Base-by-base conservation (phyloP, 1,140 invertebrate genomes). In the Bombyx mandarina region DNA sequence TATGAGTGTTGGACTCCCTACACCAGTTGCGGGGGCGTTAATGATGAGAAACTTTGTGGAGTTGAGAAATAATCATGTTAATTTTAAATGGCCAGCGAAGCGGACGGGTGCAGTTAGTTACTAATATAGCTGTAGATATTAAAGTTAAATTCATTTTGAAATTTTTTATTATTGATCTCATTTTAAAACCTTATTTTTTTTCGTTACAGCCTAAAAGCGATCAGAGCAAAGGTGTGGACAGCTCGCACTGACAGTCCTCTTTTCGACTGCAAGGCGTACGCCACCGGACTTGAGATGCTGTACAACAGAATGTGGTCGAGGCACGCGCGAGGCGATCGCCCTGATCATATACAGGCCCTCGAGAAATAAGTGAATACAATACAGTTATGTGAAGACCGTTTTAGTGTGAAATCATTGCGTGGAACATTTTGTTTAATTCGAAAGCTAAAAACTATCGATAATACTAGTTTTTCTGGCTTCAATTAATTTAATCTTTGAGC, bases 171-270 rank as follows among this genome's bases (percentile, higher is more conserved):
- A 48, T 48, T 48, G 10, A 26, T 8, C 10, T 45, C 45, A 45
- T 64, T 67, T 18, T 18, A 18, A 18, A 18, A 18, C 0, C 12
- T 18, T 18, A 0, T 18, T 18, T 18, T 18, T 18, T 18, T 18
- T 61, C 43, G 62, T 75, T 75, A 22, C 77, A 86, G 81, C 94
- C 97, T 99, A 71, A 98, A 96, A 90, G 93, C 93, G 18, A 96
- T 96, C 71, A 90, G 98, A 58, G 97, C 94, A 6, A 98, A 98
- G 88, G 98, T 99, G 7, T 99, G 97, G 97, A 91, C 93, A 69
- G 95, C 95, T 0, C 90, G 98, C 52, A 93, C 92, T 1, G 93
- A 96, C 44, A 97, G 95, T 75, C 97, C 96, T 0, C 87, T 99
- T 9, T 99, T 99, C 85, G 94, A 97, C 84, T 97, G 96, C 74